Base-by-base conservation (phyloP, 1,140 invertebrate species). In the Drosophila cardini region DNA sequence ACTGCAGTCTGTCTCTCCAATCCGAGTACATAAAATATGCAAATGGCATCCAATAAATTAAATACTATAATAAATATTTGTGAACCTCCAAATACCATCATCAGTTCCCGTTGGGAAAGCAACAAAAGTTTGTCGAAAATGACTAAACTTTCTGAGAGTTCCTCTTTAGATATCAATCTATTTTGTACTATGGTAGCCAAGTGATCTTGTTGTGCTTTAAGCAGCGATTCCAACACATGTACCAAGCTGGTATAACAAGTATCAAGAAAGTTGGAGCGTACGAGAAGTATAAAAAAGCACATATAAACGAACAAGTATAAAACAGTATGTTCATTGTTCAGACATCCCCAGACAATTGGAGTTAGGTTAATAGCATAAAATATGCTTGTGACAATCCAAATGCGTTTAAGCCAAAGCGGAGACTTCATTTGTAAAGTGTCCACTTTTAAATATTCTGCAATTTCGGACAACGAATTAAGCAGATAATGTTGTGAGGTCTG, bases 41-140 rank as follows among this genome's bases (percentile, higher is more conserved):
- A 56, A 0, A 42, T 63, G 0, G 72, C 21, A 32, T 74, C 67
- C 36, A 63, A 1, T n/a, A 63, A 4, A 8, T 9, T 8, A 18
- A 53, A 74, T 0, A 62, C 8, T 9, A 18, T 9, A 48, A 53
- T 11, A 10, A 62, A 4, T 8, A 74, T 1, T 0, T 61, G 26
- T 1, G 43, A 36, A 1, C 38, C 65, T 2, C 71, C 50, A 34
- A 53, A 74, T 5, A 69, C 56, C 6, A 53, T 4, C 0, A 34
- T 32, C 9, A 74, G 4, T 9, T 55, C 32, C 8, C 45, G 32
- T 2, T 46, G 42, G 26, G 64, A 68, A 0, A 74, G 34, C 42
- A 70, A 11, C 6, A 70, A 11, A 2, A 74, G 32, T 4, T 74
- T 34, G 36, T 74, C 72, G 18, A 55, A 38, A 2, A 38, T 8